Percentiles rank a stretch among this genome's conserved stretches.
Conservation (phyloP, 2,888 invertebrate species). For the Drosophila kambysellisi region DNA sequence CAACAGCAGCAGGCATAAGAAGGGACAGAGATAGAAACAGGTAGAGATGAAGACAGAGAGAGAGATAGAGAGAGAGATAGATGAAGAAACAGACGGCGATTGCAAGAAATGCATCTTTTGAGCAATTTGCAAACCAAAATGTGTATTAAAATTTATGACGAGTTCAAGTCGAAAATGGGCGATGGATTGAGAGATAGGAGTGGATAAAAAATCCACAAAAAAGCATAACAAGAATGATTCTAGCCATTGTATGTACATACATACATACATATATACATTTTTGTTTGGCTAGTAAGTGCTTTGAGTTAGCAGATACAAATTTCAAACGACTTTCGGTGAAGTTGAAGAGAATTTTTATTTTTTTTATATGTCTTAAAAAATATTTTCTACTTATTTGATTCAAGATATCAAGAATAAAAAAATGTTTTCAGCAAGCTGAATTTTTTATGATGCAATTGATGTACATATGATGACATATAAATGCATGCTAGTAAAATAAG, state of each 20-base stretch:
- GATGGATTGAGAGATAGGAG: conserved; percentile 66
- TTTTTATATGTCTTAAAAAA: neutral
- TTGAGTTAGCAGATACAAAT: neutral
- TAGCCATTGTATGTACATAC: neutral
- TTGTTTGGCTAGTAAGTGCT: neutral
- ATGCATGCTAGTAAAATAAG: conserved; percentile 8
- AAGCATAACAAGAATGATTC: neutral
- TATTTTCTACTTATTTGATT: neutral
- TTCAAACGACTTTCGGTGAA: neutral
- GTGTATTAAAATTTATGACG: conserved; percentile 81
- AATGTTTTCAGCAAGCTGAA: neutral
- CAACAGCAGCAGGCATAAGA: conserved; percentile 31
- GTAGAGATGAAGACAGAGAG: neutral
- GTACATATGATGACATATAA: neutral
- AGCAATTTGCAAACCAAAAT: conserved; percentile 81
- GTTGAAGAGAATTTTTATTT: neutral
- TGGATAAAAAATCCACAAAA: conserved; percentile 33
- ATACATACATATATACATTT: too few relatives aligned
- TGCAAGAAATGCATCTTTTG: conserved; percentile 70
- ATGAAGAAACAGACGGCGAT: neutral
- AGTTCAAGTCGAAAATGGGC: conserved; percentile 64
- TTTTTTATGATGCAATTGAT: neutral
- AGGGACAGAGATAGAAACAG: neutral
- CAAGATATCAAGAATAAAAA: neutral
- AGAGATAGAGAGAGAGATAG: conserved; percentile 1